Conservation (phyloP, 2,113 vertebrate genomes). For the Raja brachyura region DNA sequence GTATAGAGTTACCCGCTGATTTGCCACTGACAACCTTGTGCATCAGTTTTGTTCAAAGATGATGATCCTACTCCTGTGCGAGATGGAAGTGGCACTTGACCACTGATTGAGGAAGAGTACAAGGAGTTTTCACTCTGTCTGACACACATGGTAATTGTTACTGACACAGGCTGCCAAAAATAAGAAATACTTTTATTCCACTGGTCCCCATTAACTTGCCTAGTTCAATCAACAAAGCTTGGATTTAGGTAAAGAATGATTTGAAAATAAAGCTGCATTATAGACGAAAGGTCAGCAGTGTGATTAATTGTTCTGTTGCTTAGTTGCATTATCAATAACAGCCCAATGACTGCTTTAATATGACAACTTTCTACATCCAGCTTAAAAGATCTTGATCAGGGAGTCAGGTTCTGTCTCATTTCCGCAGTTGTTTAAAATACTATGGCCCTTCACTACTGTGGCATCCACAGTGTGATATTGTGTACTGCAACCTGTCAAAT, state of each 20-base stretch:
- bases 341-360: no score
- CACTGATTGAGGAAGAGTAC: background rate
- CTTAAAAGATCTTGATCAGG: background rate
- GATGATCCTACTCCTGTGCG: background rate
- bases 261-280: background rate
- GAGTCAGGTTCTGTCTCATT: background rate
- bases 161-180: background rate
- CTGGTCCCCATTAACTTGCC: background rate
- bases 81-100: background rate
- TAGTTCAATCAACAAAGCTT: background rate
- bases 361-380: background rate
- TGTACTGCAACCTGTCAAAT: background rate
- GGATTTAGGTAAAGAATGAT: background rate
- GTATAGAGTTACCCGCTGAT: background rate
- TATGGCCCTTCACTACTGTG: background rate
- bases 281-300: background rate
- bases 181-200: background rate
- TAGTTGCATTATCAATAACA: background rate
- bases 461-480: background rate
- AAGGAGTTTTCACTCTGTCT: background rate
- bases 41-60: background rate
- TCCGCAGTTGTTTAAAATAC: background rate
- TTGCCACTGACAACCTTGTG: background rate
- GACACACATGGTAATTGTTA: background rate
- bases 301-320: background rate